Percentiles rank a stretch among this genome's conserved stretches.
These are phyloP conservation scores for Podarcis muralis DNA, from an alignment of 2,113 vertebrate species.

Conservation along the genomic window DNA sequence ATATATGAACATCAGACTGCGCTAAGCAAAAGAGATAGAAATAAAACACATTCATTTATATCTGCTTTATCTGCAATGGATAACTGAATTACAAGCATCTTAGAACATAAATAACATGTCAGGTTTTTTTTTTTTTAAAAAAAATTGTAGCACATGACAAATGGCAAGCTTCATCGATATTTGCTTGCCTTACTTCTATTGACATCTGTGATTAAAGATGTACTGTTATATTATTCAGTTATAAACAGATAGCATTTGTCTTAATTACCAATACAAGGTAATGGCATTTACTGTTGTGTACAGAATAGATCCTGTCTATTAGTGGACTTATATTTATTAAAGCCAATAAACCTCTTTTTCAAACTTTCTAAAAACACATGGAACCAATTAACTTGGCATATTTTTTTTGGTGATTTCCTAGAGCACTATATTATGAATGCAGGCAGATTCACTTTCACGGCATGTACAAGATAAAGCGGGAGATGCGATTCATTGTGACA, in stretches of 20 bases:
- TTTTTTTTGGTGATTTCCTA: not conserved
- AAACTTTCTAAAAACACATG: not conserved
- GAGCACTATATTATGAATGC: not conserved
- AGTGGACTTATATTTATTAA: not conserved
- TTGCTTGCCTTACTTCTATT: not conserved
- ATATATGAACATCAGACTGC: not conserved
- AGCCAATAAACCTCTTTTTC: not conserved
- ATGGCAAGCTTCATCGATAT: not conserved
- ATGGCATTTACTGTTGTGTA: not conserved
- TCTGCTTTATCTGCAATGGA: not conserved
- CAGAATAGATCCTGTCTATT: not conserved
- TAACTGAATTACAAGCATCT: not conserved
- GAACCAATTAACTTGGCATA: not conserved
- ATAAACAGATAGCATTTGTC: not conserved
- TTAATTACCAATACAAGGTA: not conserved
- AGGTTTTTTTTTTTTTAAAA: rapidly evolving
- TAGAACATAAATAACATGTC: not conserved
- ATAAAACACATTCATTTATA: not conserved
- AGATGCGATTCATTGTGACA: not conserved
- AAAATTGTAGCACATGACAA: not conserved
- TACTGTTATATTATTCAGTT: not conserved
- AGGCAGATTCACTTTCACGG: not conserved
- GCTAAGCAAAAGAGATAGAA: not conserved
- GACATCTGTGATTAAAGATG: not conserved
- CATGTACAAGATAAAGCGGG: not conserved